phyloP scores from a whole-genome alignment of 2,888 invertebrate species.

The Fabriciana adippe region DNA sequence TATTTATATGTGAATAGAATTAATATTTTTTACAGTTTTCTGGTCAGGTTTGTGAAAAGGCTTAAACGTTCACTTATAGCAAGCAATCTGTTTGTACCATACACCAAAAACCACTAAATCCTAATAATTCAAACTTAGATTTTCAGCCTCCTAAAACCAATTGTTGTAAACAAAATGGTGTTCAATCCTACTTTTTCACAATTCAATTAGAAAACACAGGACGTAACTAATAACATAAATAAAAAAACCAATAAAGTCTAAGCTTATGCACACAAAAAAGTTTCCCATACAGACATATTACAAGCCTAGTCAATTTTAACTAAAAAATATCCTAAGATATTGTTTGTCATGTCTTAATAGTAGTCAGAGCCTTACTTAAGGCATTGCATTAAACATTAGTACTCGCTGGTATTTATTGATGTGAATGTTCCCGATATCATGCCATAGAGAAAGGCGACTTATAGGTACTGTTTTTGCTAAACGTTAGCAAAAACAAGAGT shows the following conservation, averaged over 20 bases:
- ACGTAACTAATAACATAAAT: no score
- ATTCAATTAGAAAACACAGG: no score
- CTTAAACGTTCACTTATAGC: background rate
- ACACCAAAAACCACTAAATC: no score
- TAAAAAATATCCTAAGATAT: conserved; percentile 3
- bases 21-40: conserved; percentile 1
- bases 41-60: background rate
- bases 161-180: no score
- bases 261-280: no score
- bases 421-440: conserved; percentile 37
- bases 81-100: background rate
- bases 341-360: conserved; percentile 3
- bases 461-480: conserved; percentile 35
- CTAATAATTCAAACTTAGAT: no score
- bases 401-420: conserved; percentile 41
- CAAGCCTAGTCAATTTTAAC: no score
- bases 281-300: no score
- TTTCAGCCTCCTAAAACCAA: no score
- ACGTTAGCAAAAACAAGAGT: conserved; percentile 30
- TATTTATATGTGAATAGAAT: conserved; percentile 7
- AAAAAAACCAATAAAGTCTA: no score
- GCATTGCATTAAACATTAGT: conserved; percentile 44
- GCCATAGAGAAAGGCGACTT: conserved; percentile 33
- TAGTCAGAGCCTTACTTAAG: conserved; percentile 26
- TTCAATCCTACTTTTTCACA: no score